Evolutionary conservation across 2,797 vertebrate species (phyloP).

Genomic region (Pelochelys cantorii): DNA sequence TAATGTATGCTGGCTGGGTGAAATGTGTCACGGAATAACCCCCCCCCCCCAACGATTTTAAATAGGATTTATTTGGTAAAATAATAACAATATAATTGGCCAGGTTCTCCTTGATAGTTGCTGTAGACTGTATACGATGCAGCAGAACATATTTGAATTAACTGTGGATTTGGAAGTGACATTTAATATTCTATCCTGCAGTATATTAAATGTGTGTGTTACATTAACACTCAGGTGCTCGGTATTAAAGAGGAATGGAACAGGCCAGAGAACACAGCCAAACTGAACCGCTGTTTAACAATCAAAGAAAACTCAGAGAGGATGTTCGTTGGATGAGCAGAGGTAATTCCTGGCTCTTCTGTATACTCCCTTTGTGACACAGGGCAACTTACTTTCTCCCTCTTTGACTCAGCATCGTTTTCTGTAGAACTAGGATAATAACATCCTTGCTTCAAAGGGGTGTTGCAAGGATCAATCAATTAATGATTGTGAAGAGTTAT

Average conservation of each 20-base stretch:
- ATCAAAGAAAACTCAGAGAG: background rate
- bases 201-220: background rate
- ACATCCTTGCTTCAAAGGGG: background rate
- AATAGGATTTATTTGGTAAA: background rate
- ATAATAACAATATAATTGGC: background rate
- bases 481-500: background rate
- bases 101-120: slow-evolving; percentile 6
- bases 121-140: background rate
- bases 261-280: background rate
- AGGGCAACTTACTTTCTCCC: background rate
- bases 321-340: background rate
- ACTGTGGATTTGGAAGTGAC: background rate
- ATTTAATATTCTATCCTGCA: background rate
- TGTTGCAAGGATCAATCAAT: background rate
- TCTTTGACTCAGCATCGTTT: background rate
- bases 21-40: background rate
- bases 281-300: background rate
- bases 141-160: background rate
- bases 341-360: background rate
- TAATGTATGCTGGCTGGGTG: background rate
- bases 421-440: background rate
- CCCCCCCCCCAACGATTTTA: background rate
- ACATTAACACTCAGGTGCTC: background rate
- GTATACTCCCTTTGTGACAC: background rate
- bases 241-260: background rate